Evolutionary conservation across 2,113 vertebrate species (phyloP), one percentile per base, ranked within the genome.

Genomic region (Natator depressus): DNA sequence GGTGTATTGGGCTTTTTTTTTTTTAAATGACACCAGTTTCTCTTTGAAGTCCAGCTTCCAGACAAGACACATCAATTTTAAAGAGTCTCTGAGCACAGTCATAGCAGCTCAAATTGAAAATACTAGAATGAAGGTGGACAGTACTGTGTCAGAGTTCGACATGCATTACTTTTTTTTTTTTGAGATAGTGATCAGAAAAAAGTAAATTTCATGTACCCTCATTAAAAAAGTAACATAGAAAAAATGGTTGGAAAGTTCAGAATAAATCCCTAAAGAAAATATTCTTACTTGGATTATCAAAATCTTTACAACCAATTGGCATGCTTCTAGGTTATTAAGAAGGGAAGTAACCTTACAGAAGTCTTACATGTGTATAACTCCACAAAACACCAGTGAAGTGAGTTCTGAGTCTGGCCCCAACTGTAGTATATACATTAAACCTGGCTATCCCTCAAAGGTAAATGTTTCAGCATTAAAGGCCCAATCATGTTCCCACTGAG

Each of bases 1-100:
- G 47, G 24, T 85, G 31, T 69, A 82, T 8, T 82, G 49, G 19
- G 42, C 31, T 1, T 2, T 47, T 93, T 94, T 95, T 90, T 16
- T 90, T 78, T 88, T 51, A 94, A 93, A 97, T 97, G 88, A 95
- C 95, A 97, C 10, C 5, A 10, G 10, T 94, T 97, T 96, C 17
- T 59, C 92, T 98, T 98, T 98, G 97, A 98, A 98, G 95, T 97
- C 81, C 86, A 93, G 55, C 82, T 95, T 94, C 84, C 89, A 91
- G 84, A 89, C 59, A 96, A 97, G 91, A 54, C 4, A 4, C n/a
- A 88, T 94, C 55, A 90, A 82, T 97, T 97, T 97, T 94, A 97
- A 96, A 97, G 85, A 94, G 47, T 92, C 55, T 83, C 38, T 90
- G 93, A 82, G 51, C 89, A 94, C 22, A 96, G 79, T 83, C 57